Base-by-base conservation (phyloP, 2,888 invertebrate genomes). In the Drosophila setosimentum region DNA sequence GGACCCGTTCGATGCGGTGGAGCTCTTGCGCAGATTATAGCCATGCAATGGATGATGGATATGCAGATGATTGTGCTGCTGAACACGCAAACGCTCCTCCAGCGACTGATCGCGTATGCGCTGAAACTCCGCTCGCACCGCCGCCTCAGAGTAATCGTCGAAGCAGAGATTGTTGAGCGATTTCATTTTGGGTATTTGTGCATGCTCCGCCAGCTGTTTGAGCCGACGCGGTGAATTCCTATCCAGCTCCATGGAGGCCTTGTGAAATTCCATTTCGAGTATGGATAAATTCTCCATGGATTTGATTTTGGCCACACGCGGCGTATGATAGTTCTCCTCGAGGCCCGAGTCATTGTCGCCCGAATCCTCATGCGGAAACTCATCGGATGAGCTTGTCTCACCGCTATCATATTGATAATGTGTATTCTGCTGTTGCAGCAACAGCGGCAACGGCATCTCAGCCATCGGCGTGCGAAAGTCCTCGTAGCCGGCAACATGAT, bases 211-310 rank as follows among this genome's bases (percentile, higher is more conserved):
- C 61, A 89, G 72, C 73, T 85, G 73, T 40, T 92, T 92, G 0
- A 93, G 80, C 3, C 92, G 87, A 11, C 93, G 86, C 61, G 93
- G 92, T 0, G 93, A 93, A 68, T 92, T 92, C 8, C 93, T 91
- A 80, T 93, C 92, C 68, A 93, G 65, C 64, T 91, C 91, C 68
- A 91, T 91, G 4, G 93, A 92, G 21, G 93, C 93, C 62, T 91
- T 92, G 60, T 92, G 91, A 54, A 93, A 93, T 62, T 93, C 92
- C 91, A 93, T 91, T 72, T 93, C 93, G n/a, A 93, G 80, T 64
- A 92, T 89, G 33, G 93, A 92, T 32, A 93, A 79, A 87, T 93
- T 93, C 71, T 93, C 93, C 91, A 93, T 91, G 1, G 93, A 93
- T 69, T 93, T 93, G 57, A 93, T 93, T 87, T 92, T 93, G 3